phyloP scores from a whole-genome alignment of 2,888 invertebrate species.

The Callyntrura sp. region DNA sequence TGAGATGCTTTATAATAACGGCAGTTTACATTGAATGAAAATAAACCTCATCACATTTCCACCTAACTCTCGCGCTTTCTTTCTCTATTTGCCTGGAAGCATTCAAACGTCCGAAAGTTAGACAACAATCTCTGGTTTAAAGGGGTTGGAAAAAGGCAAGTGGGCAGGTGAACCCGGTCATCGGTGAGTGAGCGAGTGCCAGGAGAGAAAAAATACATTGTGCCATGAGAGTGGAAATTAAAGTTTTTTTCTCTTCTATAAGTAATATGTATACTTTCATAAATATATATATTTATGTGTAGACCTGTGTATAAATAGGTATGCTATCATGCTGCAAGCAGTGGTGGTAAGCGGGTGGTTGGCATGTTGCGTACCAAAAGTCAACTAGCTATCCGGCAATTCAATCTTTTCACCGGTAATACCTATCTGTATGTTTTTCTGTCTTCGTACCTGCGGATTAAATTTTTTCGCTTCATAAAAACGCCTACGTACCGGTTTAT shows the following conservation, averaged over 20 bases:
- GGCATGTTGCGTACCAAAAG: conserved; percentile 54
- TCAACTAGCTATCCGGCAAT: conserved; percentile 64
- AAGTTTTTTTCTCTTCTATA: conserved; percentile 24
- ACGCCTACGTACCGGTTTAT: conserved; percentile 10
- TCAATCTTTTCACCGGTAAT: conserved; percentile 49
- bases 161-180: conserved; percentile 70
- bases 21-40: conserved; percentile 49
- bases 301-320: conserved; percentile 20
- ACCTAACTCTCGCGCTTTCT: background rate
- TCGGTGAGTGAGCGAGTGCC: conserved; percentile 32
- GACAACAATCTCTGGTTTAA: conserved; percentile 62
- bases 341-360: conserved; percentile 29
- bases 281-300: background rate
- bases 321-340: background rate
- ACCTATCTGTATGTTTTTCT: conserved; percentile 30
- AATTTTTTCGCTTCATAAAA: background rate
- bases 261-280: background rate
- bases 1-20: conserved; percentile 69
- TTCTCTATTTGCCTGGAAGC: conserved; percentile 38
- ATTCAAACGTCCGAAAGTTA: conserved; percentile 62
- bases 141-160: conserved; percentile 60
- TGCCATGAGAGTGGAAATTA: conserved; percentile 26
- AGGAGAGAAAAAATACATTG: conserved; percentile 4
- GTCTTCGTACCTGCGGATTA: conserved; percentile 30
- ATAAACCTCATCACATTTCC: conserved; percentile 55